Evolutionary conservation across 1,140 invertebrate species (phyloP).

Genomic region (Trichomalopsis sarcophagae): DNA sequence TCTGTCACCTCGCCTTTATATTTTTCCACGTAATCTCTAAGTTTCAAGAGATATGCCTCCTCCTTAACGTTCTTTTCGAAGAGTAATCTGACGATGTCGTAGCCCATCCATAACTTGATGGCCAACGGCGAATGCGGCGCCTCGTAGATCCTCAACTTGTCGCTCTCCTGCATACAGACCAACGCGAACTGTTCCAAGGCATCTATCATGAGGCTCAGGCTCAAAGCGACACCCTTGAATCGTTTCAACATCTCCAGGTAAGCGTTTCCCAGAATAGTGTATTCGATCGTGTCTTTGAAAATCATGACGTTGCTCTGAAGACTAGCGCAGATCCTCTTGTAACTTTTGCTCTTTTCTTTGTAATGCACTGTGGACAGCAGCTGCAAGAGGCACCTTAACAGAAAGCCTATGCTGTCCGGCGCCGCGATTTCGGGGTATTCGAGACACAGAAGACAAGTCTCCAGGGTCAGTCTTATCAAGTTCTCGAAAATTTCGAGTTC

Average conservation of each 20-base stretch:
- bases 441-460: conserved; percentile 61
- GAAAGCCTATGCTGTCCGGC: conserved; percentile 37
- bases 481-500: conserved; percentile 54
- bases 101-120: conserved; percentile 20
- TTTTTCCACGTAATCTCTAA: neutral
- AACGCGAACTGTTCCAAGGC: conserved; percentile 4
- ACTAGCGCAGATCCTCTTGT: neutral
- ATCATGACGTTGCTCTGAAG: neutral
- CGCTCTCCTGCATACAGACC: neutral
- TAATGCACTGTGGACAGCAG: conserved; percentile 1
- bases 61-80: neutral
- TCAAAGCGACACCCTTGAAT: neutral
- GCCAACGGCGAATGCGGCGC: conserved; percentile 4
- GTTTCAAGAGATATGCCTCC: neutral
- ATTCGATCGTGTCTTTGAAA: neutral
- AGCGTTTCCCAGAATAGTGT: conserved; percentile 4
- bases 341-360: neutral
- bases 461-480: conserved; percentile 60
- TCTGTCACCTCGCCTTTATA: no score
- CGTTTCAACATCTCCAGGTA: neutral
- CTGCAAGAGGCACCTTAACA: conserved; percentile 51
- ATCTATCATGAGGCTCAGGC: neutral
- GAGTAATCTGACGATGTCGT: conserved; percentile 5
- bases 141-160: conserved; percentile 17
- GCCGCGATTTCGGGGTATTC: conserved; percentile 56